phyloP scores from a whole-genome alignment of 2,113 vertebrate genomes.

The Myrmecophaga tridactyla region DNA sequence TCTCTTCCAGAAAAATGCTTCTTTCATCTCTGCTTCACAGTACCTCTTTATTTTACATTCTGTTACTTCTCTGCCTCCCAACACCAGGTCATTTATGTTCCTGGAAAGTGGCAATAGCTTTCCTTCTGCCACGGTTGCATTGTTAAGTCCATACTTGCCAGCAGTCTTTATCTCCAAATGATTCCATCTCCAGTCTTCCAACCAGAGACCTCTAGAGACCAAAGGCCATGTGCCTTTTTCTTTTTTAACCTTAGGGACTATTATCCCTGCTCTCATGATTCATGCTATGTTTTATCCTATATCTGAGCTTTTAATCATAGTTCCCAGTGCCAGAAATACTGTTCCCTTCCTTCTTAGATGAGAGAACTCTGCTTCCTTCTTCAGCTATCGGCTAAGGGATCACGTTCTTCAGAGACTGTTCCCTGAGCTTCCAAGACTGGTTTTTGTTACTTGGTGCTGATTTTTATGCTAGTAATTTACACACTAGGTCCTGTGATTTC shows the following conservation, averaged over 20 bases:
- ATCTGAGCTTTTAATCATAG: not conserved
- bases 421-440: not conserved
- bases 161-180: not conserved
- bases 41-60: not conserved
- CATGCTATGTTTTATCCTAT: not conserved
- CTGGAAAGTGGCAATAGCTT: not conserved
- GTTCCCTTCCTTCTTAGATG: not conserved
- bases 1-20: not conserved
- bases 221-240: too few relatives aligned
- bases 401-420: not conserved
- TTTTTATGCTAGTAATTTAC: not conserved
- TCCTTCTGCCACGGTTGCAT: rapidly evolving
- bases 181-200: not conserved
- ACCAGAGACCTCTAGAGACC: not conserved
- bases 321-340: not conserved
- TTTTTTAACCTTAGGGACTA: too few relatives aligned
- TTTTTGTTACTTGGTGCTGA: not conserved
- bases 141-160: not conserved
- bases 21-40: not conserved
- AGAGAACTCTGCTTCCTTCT: not conserved
- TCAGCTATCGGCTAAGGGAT: not conserved
- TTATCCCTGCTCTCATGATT: too few relatives aligned
- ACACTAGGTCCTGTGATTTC: not conserved
- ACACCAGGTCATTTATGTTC: not conserved
- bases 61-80: not conserved